Percentiles rank a stretch among this genome's conserved stretches.
Evolutionary conservation across 2,888 invertebrate genomes (phyloP).

Genomic region (Salticus scenicus): DNA sequence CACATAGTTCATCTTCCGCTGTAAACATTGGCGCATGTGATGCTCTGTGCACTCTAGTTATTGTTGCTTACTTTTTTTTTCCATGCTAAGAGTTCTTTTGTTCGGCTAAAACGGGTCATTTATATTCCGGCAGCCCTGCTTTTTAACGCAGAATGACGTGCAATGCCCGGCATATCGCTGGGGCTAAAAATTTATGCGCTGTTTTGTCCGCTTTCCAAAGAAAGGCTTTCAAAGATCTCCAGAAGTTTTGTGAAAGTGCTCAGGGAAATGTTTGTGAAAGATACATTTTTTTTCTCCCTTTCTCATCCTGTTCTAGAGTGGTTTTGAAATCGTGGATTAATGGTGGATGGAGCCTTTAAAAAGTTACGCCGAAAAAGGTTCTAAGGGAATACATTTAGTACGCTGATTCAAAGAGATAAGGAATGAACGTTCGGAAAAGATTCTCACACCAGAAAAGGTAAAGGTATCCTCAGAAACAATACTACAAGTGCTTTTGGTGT

Average conservation of each 20-base stretch:
- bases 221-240: not conserved
- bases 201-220: not conserved
- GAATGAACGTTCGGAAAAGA: not conserved
- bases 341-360: not conserved
- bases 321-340: not conserved
- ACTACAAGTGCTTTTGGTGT: too few relatives aligned
- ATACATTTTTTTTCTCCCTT: not conserved
- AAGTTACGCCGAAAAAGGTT: not conserved
- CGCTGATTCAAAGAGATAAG: not conserved
- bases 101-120: slow-evolving; percentile 53
- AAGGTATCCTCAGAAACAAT: too few relatives aligned
- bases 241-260: slow-evolving; percentile 21
- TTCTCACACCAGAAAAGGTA: too few relatives aligned
- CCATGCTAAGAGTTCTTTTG: slow-evolving; percentile 23
- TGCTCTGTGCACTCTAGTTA: not conserved
- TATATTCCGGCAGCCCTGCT: slow-evolving; percentile 53
- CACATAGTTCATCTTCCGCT: not conserved
- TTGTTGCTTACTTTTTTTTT: not conserved
- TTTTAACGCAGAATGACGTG: slow-evolving; percentile 44
- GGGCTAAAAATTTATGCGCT: slow-evolving; percentile 45
- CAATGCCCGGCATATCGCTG: not conserved
- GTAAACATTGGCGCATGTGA: not conserved
- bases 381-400: not conserved
- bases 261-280: not conserved
- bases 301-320: not conserved